Conservation (phyloP, 2,113 vertebrate species). For the Archocentrus centrarchus region DNA sequence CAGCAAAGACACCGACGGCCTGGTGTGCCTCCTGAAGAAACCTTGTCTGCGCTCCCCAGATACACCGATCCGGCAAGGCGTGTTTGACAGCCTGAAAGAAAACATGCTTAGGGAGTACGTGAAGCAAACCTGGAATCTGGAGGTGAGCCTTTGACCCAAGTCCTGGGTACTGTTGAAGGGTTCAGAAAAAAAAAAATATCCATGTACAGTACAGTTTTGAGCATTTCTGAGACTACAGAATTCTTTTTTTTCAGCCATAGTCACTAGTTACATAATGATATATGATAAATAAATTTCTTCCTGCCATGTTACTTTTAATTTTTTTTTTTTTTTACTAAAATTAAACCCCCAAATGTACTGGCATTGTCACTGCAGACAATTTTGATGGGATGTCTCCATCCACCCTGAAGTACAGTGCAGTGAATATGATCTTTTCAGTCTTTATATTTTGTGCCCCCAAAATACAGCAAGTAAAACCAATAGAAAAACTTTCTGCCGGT, state of each 20-base stretch:
- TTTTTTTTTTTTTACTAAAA: accelerated
- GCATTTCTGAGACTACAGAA: neutral
- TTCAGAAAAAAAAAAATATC: neutral
- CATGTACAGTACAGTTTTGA: neutral
- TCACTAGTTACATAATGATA: too few relatives aligned
- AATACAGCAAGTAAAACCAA: neutral
- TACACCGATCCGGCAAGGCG: constrained; percentile 78
- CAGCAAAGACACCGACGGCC: constrained; percentile 91
- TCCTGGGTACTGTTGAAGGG: neutral
- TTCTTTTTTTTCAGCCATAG: neutral
- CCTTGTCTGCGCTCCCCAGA: constrained; percentile 89
- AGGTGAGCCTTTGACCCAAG: constrained; percentile 80
- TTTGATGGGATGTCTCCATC: neutral
- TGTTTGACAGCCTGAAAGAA: constrained; percentile 91
- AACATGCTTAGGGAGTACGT: constrained; percentile 96
- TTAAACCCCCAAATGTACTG: neutral
- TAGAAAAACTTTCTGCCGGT: neutral
- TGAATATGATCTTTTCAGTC: neutral
- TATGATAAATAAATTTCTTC: neutral
- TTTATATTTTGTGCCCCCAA: neutral
- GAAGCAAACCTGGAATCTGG: constrained; percentile 91
- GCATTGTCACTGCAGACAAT: neutral
- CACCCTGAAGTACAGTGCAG: neutral
- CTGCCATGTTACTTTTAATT: too few relatives aligned
- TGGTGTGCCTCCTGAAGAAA: constrained; percentile 88